Base-by-base conservation (phyloP, 2,888 invertebrate species). In the Schrankia costaestrigalis region DNA sequence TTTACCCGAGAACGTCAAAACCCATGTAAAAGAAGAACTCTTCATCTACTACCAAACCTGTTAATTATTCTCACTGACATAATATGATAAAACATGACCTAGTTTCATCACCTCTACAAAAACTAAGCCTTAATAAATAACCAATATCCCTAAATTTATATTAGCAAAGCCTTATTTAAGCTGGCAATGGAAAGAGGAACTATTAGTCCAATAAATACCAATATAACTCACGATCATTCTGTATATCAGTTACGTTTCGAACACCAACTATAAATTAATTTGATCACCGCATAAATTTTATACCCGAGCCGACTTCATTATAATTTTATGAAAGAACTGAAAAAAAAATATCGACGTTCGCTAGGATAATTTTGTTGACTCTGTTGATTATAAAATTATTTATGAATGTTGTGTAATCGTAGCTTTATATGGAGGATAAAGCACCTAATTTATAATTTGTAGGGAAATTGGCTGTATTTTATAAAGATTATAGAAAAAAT, bases 191-290 rank as follows among this genome's bases (percentile, higher is more conserved):
- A 13, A 35, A 38, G 38, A 52, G 22, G 15, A 9, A n/a, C 35
- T 35, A 53, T 53, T 41, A 49, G 31, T 46, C 27, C 21, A 28
- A 23, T 35, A 49, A 40, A 42, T 37, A 49, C 34, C 33, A 24
- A 35, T 22, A 36, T 52, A 53, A 42, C 34, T 49, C 42, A 48
- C 32, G 21, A 25, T 26, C 32, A 35, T 37, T 17, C 41, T 9
- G 33, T 54, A 46, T 25, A 43, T 53, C 54, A 50, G 19, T 3
- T 26, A 24, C 26, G 22, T 26, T 18, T 27, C 35, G 26, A 22
- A 10, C 26, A 26, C 41, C 31, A 43, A 46, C 58, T 47, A 63
- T 66, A 67, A 57, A 66, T 66, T 64, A 59, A 58, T 61, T 54
- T 47, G 49, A 64, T 61, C 41, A 46, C 48, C 39, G 30, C 39